These are phyloP conservation scores for Sicus ferrugineus DNA, from an alignment of 2,888 invertebrate genomes.

Conservation along the genomic window DNA sequence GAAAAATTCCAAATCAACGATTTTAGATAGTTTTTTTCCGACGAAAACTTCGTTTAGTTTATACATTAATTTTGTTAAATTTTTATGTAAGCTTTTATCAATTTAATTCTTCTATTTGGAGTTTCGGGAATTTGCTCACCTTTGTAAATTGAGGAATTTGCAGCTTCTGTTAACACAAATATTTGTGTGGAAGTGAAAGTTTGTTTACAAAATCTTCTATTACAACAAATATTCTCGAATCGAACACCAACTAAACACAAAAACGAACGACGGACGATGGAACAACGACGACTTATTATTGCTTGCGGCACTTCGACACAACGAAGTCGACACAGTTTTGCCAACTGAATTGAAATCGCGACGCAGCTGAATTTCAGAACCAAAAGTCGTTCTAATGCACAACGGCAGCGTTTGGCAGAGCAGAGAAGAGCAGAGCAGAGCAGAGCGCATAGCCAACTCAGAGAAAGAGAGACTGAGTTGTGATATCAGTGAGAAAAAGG, in stretches of 20 bases:
- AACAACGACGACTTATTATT: conserved; percentile 2
- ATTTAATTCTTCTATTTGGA: not conserved
- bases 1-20: no score
- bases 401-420: not conserved
- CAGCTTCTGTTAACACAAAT: no score
- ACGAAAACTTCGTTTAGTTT: no score
- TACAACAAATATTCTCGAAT: no score
- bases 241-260: no score
- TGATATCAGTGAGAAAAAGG: no score
- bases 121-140: no score
- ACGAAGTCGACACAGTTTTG: conserved; percentile 56
- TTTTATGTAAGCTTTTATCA: not conserved
- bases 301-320: conserved; percentile 37
- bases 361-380: conserved; percentile 54
- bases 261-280: conserved; percentile 7
- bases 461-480: not conserved
- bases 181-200: no score
- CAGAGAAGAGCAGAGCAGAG: not conserved
- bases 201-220: no score
- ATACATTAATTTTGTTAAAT: no score
- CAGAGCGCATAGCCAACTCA: not conserved
- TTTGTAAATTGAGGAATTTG: no score
- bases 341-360: conserved; percentile 54
- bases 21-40: no score
- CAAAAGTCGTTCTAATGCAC: conserved; percentile 11